Evolutionary conservation across 2,113 vertebrate genomes (phyloP), one percentile per base, ranked within the genome.

Genomic region (Neotragus pygmaeus): DNA sequence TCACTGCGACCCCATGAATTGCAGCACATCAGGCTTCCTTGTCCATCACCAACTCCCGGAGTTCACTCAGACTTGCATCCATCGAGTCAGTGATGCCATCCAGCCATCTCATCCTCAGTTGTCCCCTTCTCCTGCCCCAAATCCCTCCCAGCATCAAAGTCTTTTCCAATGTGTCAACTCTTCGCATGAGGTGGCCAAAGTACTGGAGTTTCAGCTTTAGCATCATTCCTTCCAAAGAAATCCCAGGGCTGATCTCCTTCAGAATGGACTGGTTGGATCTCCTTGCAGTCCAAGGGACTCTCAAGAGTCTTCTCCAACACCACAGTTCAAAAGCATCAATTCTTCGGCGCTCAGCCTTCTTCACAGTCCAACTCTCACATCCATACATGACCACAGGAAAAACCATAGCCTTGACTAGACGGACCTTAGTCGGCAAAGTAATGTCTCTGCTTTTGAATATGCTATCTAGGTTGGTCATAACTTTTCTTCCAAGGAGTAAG

Each of bases 31-130:
- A 70, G 19, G n/a, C n/a, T 12, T 70, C 64, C n/a, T 19, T 70
- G 64, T 70, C n/a, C 19, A 70, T 70, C 5, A 70, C n/a, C 64
- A 70, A 36, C n/a, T 70, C 19, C n/a, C 1, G 0, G 64, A 70
- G n/a, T 5, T 21, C 6, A 9, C 64, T 23, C 9, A 70, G 36
- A 66, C 19, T 6, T n/a, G 23, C 23, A 9, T 36, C n/a, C 64
- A 70, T 23, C 0, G 1, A 70, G 64, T 70, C 2, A 0, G 64
- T 70, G 64, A 70, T 70, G n/a, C 11, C 64, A 70, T 23, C n/a
- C 17, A 70, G 23, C 64, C 1, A 70, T 36, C n/a, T 70, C 64
- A 36, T 70, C 19, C 64, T 70, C 64, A 36, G 64, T 70, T 36
- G n/a, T 36, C 17, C 8, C 17, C n/a, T 70, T 36, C 17, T 70